phyloP scores from a whole-genome alignment of 2,888 invertebrate genomes.

The Callyntrura sp. region DNA sequence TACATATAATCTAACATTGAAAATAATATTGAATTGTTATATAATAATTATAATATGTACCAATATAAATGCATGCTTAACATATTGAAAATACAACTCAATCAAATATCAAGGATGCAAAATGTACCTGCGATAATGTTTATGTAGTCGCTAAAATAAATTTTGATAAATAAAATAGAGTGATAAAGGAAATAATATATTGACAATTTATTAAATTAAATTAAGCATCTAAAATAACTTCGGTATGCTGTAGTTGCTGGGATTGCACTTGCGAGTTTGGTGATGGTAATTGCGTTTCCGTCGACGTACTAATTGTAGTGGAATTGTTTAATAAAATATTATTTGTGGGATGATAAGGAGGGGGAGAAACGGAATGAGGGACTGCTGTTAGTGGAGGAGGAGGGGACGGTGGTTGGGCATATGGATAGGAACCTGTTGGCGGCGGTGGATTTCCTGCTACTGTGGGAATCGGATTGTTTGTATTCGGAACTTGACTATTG shows the following conservation, averaged over 20 bases:
- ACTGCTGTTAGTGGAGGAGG: constrained; percentile 20
- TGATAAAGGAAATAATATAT: background rate
- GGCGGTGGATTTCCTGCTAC: background rate
- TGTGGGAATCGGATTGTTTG: background rate
- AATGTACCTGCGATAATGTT: too few species aligned
- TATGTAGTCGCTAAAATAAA: background rate
- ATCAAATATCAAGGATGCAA: too few species aligned
- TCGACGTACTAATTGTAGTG: constrained; percentile 18
- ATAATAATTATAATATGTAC: too few species aligned
- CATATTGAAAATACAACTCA: too few species aligned
- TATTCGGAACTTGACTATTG: constrained; percentile 21
- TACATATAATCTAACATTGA: background rate
- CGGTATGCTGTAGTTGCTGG: constrained; percentile 48
- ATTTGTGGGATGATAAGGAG: background rate
- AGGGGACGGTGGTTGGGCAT: background rate
- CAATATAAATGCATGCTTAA: background rate
- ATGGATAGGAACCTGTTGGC: background rate
- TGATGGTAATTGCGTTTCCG: constrained; percentile 7
- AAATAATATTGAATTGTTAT: background rate
- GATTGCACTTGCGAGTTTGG: constrained; percentile 47
- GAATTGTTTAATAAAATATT: constrained; percentile 29
- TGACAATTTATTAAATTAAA: background rate
- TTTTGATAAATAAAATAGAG: constrained; percentile 24
- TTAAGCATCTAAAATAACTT: constrained; percentile 74
- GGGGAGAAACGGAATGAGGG: constrained; percentile 6